Conservation (phyloP, 2,113 vertebrate species). For the Prionailurus bengalensis region DNA sequence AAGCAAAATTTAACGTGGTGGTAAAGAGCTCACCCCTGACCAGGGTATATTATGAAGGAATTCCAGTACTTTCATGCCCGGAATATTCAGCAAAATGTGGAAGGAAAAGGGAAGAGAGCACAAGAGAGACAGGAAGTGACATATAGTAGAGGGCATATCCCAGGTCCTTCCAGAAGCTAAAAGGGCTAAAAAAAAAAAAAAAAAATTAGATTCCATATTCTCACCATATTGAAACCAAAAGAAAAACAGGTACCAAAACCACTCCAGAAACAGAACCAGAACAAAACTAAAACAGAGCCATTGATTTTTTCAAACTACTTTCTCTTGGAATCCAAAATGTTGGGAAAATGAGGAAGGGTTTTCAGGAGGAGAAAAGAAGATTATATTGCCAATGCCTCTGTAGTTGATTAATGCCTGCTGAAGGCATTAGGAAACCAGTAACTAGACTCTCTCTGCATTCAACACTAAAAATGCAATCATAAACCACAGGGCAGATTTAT, state of each 20-base stretch:
- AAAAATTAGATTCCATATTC: neutral
- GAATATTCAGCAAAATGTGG: neutral
- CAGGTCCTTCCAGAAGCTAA: neutral
- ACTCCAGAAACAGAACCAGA: neutral
- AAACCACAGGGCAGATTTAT: neutral
- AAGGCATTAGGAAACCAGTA: neutral
- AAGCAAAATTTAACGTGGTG: neutral
- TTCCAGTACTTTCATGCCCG: neutral
- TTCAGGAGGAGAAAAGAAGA: neutral
- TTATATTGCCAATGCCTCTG: neutral
- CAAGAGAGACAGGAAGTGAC: neutral
- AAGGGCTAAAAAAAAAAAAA: neutral
- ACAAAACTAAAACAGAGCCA: neutral
- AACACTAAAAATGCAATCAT: neutral
- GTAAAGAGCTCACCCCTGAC: neutral
- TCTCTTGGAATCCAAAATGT: slow-evolving; percentile 10
- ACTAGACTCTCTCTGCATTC: neutral
- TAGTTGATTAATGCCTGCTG: neutral
- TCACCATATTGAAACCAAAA: neutral
- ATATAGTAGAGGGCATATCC: neutral
- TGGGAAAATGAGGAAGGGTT: neutral
- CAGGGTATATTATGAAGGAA: neutral
- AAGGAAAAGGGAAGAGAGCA: neutral
- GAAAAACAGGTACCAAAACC: neutral
- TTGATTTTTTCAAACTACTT: slow-evolving; percentile 3